Percentiles rank a stretch among this genome's conserved stretches.
phyloP scores from a whole-genome alignment of 2,113 vertebrate genomes.

The Carollia perspicillata region DNA sequence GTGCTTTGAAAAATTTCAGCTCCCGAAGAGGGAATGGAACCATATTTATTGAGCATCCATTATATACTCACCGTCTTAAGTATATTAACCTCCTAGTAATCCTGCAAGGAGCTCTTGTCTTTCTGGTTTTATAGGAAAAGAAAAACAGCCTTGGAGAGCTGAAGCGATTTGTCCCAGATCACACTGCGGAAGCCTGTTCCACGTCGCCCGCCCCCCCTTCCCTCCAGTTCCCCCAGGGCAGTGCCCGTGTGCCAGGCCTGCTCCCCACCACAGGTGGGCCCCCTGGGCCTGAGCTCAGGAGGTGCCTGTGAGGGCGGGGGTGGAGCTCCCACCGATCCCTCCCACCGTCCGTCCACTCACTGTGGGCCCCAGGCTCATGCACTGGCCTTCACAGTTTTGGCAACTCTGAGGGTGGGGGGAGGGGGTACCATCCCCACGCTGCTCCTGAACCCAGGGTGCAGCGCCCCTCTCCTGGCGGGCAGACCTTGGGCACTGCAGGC shows the following conservation, averaged over 20 bases:
- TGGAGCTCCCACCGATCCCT: not conserved
- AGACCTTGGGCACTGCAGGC: slow-evolving; percentile 4
- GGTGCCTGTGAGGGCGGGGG: not conserved
- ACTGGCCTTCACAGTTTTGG: not conserved
- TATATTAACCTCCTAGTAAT: not conserved
- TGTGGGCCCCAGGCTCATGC: not conserved
- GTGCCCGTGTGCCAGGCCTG: not conserved
- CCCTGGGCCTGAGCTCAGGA: not conserved
- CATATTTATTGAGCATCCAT: not conserved
- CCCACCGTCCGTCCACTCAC: not conserved
- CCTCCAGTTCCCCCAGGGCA: not conserved
- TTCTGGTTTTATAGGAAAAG: not conserved
- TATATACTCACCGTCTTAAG: not conserved
- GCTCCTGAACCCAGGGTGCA: not conserved
- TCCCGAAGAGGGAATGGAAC: not conserved
- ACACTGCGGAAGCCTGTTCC: not conserved
- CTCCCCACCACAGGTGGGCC: not conserved
- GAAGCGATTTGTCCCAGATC: not conserved
- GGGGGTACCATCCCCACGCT: not conserved
- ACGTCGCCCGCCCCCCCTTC: not conserved
- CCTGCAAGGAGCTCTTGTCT: not conserved
- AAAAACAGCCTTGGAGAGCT: not conserved
- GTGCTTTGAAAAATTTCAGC: not conserved
- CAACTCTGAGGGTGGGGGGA: not conserved
- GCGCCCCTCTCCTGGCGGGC: not conserved